These are phyloP conservation scores for Apodemus sylvaticus DNA, from an alignment of 2,113 vertebrate genomes.

Conservation along the genomic window DNA sequence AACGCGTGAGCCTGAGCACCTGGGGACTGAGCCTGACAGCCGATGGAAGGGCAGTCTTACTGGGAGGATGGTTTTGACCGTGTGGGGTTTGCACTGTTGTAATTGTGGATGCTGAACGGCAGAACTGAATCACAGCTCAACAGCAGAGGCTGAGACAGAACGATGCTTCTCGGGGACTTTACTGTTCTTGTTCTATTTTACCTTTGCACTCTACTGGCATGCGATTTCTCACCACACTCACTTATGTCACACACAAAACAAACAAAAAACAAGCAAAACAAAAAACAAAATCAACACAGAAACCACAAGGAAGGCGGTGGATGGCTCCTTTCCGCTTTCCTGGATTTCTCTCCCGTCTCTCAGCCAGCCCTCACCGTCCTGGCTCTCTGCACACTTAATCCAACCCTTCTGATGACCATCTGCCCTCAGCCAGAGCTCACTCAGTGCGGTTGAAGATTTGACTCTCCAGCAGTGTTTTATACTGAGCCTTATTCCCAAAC, in stretches of 20 bases:
- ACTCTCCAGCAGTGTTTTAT: neutral
- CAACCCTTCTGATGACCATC: neutral
- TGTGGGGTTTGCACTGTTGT: neutral
- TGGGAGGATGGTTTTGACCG: neutral
- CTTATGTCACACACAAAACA: neutral
- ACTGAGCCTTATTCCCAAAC: neutral
- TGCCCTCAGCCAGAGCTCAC: neutral
- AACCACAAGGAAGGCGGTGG: neutral
- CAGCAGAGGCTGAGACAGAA: neutral
- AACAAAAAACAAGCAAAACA: neutral
- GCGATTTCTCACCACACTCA: neutral
- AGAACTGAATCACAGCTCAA: neutral
- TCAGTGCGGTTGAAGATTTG: neutral
- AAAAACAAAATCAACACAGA: too few relatives aligned
- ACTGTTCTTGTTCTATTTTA: neutral
- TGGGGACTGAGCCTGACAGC: neutral
- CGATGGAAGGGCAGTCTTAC: neutral
- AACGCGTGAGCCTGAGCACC: neutral
- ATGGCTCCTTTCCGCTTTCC: neutral
- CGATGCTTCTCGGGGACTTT: neutral
- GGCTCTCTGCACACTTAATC: neutral
- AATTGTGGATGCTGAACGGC: neutral
- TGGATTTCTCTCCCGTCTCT: neutral
- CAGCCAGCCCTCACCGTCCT: neutral
- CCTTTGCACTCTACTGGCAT: neutral